Percentiles rank a stretch among this genome's conserved stretches.
Evolutionary conservation across 2,113 vertebrate species (phyloP).

Genomic region (Tragelaphus buxtoni): DNA sequence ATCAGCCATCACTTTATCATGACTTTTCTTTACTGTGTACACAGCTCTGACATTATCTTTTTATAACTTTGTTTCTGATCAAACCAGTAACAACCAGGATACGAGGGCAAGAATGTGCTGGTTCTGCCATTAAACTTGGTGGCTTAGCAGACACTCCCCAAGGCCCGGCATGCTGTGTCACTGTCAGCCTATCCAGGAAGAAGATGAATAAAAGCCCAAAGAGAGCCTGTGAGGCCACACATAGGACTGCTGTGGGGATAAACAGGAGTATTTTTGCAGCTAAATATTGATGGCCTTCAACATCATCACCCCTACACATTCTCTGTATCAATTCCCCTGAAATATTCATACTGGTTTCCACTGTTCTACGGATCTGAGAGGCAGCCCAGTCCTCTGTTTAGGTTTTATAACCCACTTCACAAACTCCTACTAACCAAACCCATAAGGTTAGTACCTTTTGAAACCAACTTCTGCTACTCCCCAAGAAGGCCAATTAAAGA

Average conservation of each 20-base stretch:
- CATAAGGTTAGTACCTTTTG: slow-evolving; percentile 40
- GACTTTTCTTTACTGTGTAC: neutral
- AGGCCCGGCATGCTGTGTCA: neutral
- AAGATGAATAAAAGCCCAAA: slow-evolving; percentile 9
- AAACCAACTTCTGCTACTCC: slow-evolving; percentile 46
- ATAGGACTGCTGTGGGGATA: neutral
- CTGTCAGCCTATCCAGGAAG: neutral
- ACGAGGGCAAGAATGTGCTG: neutral
- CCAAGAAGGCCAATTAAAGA: slow-evolving; percentile 51
- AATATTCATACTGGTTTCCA: neutral
- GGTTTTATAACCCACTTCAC: slow-evolving; percentile 33
- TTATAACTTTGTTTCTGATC: slow-evolving; percentile 55
- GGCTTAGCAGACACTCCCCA: neutral
- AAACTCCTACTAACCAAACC: slow-evolving; percentile 46
- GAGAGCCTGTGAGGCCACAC: neutral
- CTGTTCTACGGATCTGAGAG: neutral
- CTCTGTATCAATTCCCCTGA: neutral
- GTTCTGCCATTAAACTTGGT: slow-evolving; percentile 38
- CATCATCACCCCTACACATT: neutral
- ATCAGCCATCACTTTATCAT: neutral
- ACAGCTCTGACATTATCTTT: slow-evolving; percentile 38
- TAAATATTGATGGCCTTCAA: neutral
- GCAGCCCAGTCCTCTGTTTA: neutral
- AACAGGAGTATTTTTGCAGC: neutral
- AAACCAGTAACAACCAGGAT: slow-evolving; percentile 24